Evolutionary conservation across 2,888 invertebrate species (phyloP), one percentile per base, ranked within the genome.

Genomic region (Microplitis manilae): DNA sequence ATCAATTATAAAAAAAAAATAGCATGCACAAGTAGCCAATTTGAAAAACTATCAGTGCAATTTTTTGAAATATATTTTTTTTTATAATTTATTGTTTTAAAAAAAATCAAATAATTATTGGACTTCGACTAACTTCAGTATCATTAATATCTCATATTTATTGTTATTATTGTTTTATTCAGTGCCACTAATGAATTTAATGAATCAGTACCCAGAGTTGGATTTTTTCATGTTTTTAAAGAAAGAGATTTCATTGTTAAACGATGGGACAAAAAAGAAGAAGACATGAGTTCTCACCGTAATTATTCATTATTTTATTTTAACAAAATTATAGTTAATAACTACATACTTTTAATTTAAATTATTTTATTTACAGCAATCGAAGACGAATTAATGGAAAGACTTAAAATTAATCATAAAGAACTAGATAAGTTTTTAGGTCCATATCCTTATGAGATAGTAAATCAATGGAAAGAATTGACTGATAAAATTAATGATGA

Each of bases 391-490:
- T 94, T 94, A 82, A 88, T 95, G 6, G 91, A 93, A 78, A 90
- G 92, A 61, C 92, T 96, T 30, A 93, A 93, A 87, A 91, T 92
- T 17, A 96, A 96, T 89, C 88, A 96, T 70, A 91, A 92, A 77
- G 93, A 94, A 73, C 88, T 97, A 79, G 97, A 98, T 87, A 91
- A 92, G 79, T 95, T 93, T 89, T 91, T 99, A 70, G 98, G 96
- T 13, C 94, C 96, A 0, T 99, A 98, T 90, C 98, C 98, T 0
- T 98, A 95, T 90, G 96, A 97, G 80, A 94, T 94, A 82, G 95
- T 94, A 91, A 93, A 94, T 78, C 95, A 95, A 84, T 99, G 99
- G 99, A 94, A 94, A 81, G 91, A 93, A 50, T 91, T 97, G 69
- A 93, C 95, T 84, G 92, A 93, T 92, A 90, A 86, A 78, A 87